Evolutionary conservation across 2,797 vertebrate species (phyloP), one percentile per base, ranked within the genome.

Genomic region (Notolepis coatsorum): DNA sequence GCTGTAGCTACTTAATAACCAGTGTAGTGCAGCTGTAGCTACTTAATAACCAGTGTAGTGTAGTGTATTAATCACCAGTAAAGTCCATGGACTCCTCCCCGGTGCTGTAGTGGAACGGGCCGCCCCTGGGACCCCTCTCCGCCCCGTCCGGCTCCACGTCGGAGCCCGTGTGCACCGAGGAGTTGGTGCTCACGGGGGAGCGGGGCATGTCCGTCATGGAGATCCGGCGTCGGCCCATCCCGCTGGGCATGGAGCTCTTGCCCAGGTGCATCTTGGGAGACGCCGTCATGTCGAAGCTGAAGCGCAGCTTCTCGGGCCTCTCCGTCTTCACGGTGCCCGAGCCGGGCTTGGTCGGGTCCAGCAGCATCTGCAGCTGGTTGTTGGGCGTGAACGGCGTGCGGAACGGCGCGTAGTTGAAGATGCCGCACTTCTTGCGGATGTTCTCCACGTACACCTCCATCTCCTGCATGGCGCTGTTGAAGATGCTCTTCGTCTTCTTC

Each of bases 401-500:
- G 87, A 98, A 99, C n/a, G 96, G 96, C 51, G 97, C 97, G 38
- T 99, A 99, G 89, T 99, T 99, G 88, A 99, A 99, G 63, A 98
- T 94, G 6, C 95, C 95, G 51, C 97, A 98, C 84, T 96, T 97
- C 84, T 96, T 95, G 80, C 96, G 95, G 54, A 99, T 97, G 79
- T 99, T 99, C 82, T 99, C 97, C 64, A 99, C 97, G 1, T 99
- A 99, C 60, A 99, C 95, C 65, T 99, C 97, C 97, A 99, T 99
- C 86, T 99, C 97, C 79, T 99, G 97, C 97, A 99, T 99, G 89
- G 97, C 97, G 71, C 97, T 99, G 89, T 99, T 99, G 86, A 99
- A 99, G 90, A 99, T 99, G 92, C 97, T 98, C 89, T 99, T 99
- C 46, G 97, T 99, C 92, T 99, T 99, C 92, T 99, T 99, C 81